phyloP scores from a whole-genome alignment of 2,113 vertebrate species.

The Leptobrachium ailaonicum region DNA sequence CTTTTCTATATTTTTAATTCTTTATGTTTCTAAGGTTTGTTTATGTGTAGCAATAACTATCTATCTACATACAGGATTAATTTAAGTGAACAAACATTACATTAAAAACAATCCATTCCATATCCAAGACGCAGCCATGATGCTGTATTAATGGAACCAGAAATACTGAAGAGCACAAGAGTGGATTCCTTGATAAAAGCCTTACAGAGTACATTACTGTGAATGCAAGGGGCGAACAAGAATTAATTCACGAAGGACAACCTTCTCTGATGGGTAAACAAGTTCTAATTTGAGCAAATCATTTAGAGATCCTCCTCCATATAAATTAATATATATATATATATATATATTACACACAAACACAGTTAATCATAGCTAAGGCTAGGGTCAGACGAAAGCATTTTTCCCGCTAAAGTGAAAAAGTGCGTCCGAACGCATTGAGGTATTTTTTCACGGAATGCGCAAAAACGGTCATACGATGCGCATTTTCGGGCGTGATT shows the following conservation, averaged over 20 bases:
- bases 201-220: constrained; percentile 21
- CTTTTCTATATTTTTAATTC: too few species aligned
- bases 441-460: too few species aligned
- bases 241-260: constrained; percentile 9
- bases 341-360: too few species aligned
- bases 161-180: constrained; percentile 12
- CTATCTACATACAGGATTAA: not conserved
- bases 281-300: not conserved
- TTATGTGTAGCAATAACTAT: too few species aligned
- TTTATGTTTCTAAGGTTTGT: too few species aligned
- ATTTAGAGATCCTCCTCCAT: not conserved
- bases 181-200: constrained; percentile 12
- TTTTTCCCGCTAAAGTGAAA: too few species aligned
- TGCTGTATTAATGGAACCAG: constrained; percentile 14
- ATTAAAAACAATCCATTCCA: not conserved
- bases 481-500: too few species aligned
- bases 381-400: too few species aligned
- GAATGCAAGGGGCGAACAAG: constrained; percentile 1
- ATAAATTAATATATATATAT: too few species aligned
- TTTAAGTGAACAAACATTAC: constrained; percentile 4
- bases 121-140: not conserved
- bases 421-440: too few species aligned
- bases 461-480: too few species aligned
- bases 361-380: too few species aligned
- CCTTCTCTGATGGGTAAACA: not conserved